Evolutionary conservation across 2,888 invertebrate species (phyloP).

Genomic region (Agrotis exclamationis): DNA sequence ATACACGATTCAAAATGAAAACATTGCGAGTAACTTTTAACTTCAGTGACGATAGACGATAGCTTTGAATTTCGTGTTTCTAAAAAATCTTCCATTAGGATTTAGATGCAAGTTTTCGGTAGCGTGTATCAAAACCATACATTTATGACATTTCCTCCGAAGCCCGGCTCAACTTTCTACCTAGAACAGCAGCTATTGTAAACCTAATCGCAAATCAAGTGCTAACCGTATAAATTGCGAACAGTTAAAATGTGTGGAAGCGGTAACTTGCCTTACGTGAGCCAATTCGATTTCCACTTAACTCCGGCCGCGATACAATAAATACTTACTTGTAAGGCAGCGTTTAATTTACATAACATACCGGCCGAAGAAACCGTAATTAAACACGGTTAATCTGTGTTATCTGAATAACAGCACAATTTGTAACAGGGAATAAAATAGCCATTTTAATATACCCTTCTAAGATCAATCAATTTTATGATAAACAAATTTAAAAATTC

Average conservation of each 20-base stretch:
- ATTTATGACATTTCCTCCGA: background rate
- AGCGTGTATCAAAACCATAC: background rate
- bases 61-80: background rate
- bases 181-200: background rate
- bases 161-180: background rate
- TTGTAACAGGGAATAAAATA: slow-evolving; percentile 13
- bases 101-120: background rate
- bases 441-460: slow-evolving; percentile 11
- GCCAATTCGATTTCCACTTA: slow-evolving; percentile 30
- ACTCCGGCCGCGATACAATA: slow-evolving; percentile 6
- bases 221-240: background rate
- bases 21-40: background rate
- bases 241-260: slow-evolving; percentile 14
- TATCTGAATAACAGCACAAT: slow-evolving; percentile 41
- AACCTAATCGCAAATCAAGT: background rate
- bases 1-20: no score
- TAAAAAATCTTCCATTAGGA: background rate
- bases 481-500: slow-evolving; percentile 45
- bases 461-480: slow-evolving; percentile 39
- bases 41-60: no score
- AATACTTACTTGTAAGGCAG: slow-evolving; percentile 30
- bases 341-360: slow-evolving; percentile 34
- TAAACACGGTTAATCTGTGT: slow-evolving; percentile 23
- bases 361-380: slow-evolving; percentile 29
- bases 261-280: background rate